Evolutionary conservation across 2,888 invertebrate species (phyloP).

Genomic region (Yponomeuta evonymella): DNA sequence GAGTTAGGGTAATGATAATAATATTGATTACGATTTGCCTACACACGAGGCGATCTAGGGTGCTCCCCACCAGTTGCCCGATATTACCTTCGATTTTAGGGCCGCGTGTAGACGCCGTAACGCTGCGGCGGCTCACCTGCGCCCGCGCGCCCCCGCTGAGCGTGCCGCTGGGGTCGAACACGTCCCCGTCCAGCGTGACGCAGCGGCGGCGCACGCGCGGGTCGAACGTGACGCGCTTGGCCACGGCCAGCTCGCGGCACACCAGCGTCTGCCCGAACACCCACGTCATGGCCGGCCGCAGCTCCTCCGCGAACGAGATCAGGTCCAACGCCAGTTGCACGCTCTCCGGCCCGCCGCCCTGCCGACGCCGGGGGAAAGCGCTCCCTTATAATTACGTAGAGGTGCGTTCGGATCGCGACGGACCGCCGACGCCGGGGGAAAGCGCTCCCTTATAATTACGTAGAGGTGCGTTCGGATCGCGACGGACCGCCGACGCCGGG

Average conservation of each 20-base stretch:
- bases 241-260: constrained; percentile 86
- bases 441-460: neutral
- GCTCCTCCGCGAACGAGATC: constrained; percentile 79
- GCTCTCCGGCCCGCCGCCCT: constrained; percentile 82
- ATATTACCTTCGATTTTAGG: no score
- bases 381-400: neutral
- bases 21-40: no score
- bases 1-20: no score
- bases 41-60: no score
- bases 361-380: neutral
- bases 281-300: constrained; percentile 88
- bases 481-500: no score
- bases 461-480: no score
- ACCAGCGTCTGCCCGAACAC: constrained; percentile 92
- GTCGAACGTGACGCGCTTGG: constrained; percentile 88
- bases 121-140: constrained; percentile 41
- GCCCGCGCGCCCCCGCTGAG: constrained; percentile 89
- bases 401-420: no score
- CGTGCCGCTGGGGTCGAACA: constrained; percentile 92
- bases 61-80: no score
- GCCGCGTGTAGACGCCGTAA: no score
- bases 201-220: constrained; percentile 79
- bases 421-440: neutral
- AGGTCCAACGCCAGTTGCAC: constrained; percentile 88
- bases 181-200: constrained; percentile 95